phyloP scores from a whole-genome alignment of 2,113 vertebrate species.

The Fregata magnificens region DNA sequence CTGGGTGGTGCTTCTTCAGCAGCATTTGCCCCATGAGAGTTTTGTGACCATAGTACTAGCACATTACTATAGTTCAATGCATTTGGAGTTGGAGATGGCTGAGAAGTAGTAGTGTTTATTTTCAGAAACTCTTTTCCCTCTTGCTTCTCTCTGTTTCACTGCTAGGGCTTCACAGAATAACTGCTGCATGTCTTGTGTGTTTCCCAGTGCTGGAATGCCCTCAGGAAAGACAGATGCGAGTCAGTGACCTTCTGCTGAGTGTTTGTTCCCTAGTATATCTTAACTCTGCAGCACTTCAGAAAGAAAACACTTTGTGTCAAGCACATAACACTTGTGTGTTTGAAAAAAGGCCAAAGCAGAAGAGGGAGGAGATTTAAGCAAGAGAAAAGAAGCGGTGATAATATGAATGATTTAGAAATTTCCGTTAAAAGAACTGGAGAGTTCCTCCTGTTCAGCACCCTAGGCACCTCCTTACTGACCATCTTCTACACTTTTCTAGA shows the following conservation, averaged over 20 bases:
- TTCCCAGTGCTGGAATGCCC: background rate
- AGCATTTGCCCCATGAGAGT: background rate
- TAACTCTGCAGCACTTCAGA: background rate
- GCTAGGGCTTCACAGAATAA: background rate
- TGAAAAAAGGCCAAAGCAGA: background rate
- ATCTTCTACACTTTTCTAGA: background rate
- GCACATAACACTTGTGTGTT: background rate
- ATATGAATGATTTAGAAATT: background rate
- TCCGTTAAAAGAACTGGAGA: background rate
- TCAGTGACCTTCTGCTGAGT: background rate
- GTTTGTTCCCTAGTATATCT: background rate
- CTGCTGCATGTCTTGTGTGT: background rate
- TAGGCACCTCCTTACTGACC: background rate
- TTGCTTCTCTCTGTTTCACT: background rate
- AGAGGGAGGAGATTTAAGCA: background rate
- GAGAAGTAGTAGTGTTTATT: background rate
- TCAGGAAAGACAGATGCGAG: background rate
- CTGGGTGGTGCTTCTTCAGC: background rate
- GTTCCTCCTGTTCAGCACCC: background rate
- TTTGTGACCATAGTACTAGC: background rate
- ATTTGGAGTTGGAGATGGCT: background rate
- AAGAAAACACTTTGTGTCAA: background rate
- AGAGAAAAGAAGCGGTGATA: background rate
- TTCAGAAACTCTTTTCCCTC: background rate
- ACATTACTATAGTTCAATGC: fast-evolving